phyloP scores from a whole-genome alignment of 2,113 vertebrate genomes.

The Gymnogyps californianus region DNA sequence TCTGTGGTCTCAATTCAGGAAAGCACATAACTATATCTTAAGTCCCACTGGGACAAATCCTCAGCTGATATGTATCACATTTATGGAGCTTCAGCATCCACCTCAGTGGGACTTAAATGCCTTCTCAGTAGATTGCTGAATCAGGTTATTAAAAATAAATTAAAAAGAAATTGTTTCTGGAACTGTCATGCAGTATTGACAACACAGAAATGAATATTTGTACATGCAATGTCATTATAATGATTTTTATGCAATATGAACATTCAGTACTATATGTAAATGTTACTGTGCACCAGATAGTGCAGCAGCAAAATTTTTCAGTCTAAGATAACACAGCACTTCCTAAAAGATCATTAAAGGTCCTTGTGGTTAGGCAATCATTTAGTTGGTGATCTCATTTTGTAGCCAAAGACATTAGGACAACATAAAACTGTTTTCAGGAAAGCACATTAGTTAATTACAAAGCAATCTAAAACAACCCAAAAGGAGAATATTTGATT shows the following conservation, averaged over 20 bases:
- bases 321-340: neutral
- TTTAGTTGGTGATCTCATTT: slow-evolving; percentile 34
- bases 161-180: neutral
- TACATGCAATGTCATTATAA: neutral
- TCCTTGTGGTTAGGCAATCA: neutral
- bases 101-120: neutral
- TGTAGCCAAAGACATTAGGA: slow-evolving; percentile 52
- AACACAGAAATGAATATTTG: neutral
- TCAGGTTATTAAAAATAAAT: neutral
- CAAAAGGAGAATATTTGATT: slow-evolving; percentile 50
- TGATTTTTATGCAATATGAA: neutral
- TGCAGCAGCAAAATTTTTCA: neutral
- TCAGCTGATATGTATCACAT: neutral
- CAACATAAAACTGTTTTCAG: slow-evolving; percentile 44
- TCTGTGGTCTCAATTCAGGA: neutral
- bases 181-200: neutral
- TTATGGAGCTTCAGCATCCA: neutral
- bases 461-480: slow-evolving; percentile 55
- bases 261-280: neutral
- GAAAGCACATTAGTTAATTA: slow-evolving; percentile 61
- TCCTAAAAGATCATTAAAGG: slow-evolving; percentile 1
- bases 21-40: neutral
- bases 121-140: neutral
- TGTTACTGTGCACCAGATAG: neutral
- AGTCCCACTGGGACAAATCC: neutral